phyloP scores from a whole-genome alignment of 2,888 invertebrate genomes.

The Drosophila limbata region DNA sequence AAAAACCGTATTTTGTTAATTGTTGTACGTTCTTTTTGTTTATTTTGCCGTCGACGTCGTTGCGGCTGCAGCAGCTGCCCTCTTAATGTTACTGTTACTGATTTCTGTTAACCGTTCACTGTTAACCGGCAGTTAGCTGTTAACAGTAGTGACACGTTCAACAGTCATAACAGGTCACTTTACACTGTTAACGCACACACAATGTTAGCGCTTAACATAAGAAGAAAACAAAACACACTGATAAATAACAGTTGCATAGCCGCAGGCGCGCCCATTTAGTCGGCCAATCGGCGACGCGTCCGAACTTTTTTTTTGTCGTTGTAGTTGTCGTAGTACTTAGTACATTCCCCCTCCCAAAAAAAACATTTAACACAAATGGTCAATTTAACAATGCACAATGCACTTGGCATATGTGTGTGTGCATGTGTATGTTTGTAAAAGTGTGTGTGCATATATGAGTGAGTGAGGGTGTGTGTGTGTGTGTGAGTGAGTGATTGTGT shows the following conservation, averaged over 20 bases:
- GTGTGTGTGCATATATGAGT: slow-evolving; percentile 7
- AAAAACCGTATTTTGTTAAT: slow-evolving; percentile 48
- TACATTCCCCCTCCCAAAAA: slow-evolving; percentile 57
- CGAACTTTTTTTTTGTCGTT: slow-evolving; percentile 52
- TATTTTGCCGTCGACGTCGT: slow-evolving; percentile 47
- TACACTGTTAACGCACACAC: slow-evolving; percentile 22
- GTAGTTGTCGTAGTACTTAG: slow-evolving; percentile 69
- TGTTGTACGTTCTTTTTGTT: slow-evolving; percentile 62
- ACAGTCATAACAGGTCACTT: slow-evolving; percentile 13
- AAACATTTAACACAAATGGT: slow-evolving; percentile 49
- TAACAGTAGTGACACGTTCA: slow-evolving; percentile 20
- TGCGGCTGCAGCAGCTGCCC: slow-evolving; percentile 45
- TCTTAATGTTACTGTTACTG: slow-evolving; percentile 31
- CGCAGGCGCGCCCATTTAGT: slow-evolving; percentile 49
- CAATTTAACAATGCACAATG: slow-evolving; percentile 30
- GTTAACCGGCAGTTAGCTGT: slow-evolving; percentile 20
- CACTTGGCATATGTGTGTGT: slow-evolving; percentile 6
- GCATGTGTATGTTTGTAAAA: slow-evolving; percentile 1
- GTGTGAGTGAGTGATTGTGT: not conserved
- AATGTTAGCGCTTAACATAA: slow-evolving; percentile 23
- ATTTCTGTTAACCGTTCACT: slow-evolving; percentile 37
- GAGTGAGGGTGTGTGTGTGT: slow-evolving; percentile 10
- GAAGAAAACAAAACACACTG: slow-evolving; percentile 7
- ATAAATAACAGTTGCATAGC: slow-evolving; percentile 56
- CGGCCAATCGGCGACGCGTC: slow-evolving; percentile 35